Conservation (phyloP, 2,113 vertebrate genomes). For the Climacteris rufus region DNA sequence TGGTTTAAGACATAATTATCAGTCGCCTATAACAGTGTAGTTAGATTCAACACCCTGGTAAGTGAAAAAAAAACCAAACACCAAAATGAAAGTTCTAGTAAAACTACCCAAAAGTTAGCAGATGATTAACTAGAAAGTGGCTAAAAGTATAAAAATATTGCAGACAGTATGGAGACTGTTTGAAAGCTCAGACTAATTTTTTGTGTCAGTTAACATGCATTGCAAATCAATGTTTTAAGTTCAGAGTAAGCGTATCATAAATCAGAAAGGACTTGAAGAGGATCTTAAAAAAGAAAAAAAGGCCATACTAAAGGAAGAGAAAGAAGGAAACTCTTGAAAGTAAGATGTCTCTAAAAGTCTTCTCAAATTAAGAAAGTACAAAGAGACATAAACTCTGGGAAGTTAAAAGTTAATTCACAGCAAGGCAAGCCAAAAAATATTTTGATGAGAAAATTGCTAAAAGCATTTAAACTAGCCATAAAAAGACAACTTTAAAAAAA, state of each 20-base stretch:
- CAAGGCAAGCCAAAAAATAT: neutral
- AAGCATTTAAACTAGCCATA: neutral
- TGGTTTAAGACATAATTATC: neutral
- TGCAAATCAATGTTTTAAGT: neutral
- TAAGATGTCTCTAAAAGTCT: neutral
- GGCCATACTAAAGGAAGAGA: neutral
- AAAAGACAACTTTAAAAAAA: neutral
- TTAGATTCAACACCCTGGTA: neutral
- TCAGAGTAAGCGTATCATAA: neutral
- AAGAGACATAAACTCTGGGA: neutral
- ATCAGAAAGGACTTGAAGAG: neutral
- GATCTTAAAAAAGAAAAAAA: neutral
- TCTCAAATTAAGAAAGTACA: neutral
- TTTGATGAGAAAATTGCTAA: neutral
- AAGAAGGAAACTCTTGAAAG: neutral
- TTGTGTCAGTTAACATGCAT: neutral
- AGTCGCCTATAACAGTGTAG: neutral
- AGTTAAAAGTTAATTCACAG: neutral
- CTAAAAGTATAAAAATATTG: neutral
- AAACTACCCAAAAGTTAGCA: neutral
- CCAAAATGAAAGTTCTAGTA: neutral
- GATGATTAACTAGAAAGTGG: neutral
- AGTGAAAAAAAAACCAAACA: neutral
- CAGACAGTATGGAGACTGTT: neutral
- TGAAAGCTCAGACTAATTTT: neutral